Conservation (phyloP, 2,888 invertebrate species). For the Anagyrus pseudococci region DNA sequence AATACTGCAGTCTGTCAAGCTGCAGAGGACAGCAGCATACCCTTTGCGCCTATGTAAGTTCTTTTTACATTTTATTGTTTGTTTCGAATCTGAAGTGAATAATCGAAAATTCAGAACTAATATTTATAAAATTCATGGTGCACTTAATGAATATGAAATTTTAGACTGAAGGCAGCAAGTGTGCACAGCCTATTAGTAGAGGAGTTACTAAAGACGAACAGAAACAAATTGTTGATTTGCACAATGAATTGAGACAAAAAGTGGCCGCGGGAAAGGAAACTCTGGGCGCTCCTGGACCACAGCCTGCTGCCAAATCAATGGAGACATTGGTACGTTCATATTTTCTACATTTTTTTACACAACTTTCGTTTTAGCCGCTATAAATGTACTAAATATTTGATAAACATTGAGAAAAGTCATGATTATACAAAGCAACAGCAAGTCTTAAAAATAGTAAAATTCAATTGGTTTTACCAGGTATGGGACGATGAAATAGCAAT, state of each 20-base stretch:
- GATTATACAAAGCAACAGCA: too few species aligned
- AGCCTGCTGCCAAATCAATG: slow-evolving; percentile 42
- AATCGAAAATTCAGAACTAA: too few species aligned
- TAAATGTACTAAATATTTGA: too few species aligned
- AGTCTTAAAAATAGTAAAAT: too few species aligned
- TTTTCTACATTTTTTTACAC: neutral
- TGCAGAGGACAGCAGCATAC: too few species aligned
- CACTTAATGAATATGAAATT: neutral
- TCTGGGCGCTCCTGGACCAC: slow-evolving; percentile 43
- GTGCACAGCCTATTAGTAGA: neutral
- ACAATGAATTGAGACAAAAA: slow-evolving; percentile 38
- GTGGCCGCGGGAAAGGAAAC: slow-evolving; percentile 42
- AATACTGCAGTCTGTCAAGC: too few species aligned
- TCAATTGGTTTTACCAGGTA: slow-evolving; percentile 26
- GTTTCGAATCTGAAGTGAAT: too few species aligned
- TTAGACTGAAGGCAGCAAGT: neutral
- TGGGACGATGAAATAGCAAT: slow-evolving; percentile 57
- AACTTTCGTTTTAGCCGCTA: too few species aligned
- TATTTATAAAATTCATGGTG: neutral
- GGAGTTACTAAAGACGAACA: slow-evolving; percentile 5
- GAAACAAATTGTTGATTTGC: slow-evolving; percentile 29
- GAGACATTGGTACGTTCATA: slow-evolving; percentile 33
- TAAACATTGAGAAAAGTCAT: too few species aligned
- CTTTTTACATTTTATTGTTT: neutral
- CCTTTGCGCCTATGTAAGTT: too few species aligned